Conservation (phyloP, 2,888 invertebrate genomes). For the Ctena decussata region DNA sequence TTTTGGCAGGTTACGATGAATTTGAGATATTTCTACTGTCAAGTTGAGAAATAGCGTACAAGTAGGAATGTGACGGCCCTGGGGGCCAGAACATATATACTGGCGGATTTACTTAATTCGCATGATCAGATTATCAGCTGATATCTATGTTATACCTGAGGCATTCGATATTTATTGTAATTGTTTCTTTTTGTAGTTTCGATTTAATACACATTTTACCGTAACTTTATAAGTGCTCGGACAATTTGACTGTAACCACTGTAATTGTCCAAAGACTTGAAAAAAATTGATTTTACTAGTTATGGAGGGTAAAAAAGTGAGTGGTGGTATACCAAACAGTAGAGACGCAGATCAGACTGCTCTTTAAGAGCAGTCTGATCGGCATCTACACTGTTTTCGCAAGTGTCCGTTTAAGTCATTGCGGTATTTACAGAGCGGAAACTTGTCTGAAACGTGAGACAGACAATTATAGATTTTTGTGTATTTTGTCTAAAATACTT, state of each 20-base stretch:
- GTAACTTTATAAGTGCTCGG: background rate
- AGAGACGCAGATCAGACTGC: no score
- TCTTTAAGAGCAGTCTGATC: no score
- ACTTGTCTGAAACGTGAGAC: background rate
- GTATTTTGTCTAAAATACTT: background rate
- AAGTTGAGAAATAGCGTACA: background rate
- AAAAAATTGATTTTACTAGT: no score
- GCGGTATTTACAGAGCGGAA: background rate
- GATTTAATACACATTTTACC: constrained; percentile 6
- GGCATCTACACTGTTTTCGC: no score
- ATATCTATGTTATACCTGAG: background rate
- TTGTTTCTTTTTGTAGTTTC: constrained; percentile 6
- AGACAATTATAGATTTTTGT: constrained; percentile 3
- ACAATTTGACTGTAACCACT: background rate
- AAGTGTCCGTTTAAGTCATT: no score
- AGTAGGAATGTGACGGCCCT: background rate
- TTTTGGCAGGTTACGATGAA: no score
- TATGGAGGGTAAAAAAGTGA: no score
- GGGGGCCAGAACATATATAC: background rate
- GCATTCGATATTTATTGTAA: background rate
- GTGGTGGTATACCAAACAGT: no score
- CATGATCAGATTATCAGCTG: constrained; percentile 1
- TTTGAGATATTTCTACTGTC: no score
- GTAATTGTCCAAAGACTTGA: no score
- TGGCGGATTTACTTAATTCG: background rate